Percentiles rank a stretch among this genome's conserved stretches.
Evolutionary conservation across 2,113 vertebrate genomes (phyloP).

Genomic region (Oxyruncus cristatus): DNA sequence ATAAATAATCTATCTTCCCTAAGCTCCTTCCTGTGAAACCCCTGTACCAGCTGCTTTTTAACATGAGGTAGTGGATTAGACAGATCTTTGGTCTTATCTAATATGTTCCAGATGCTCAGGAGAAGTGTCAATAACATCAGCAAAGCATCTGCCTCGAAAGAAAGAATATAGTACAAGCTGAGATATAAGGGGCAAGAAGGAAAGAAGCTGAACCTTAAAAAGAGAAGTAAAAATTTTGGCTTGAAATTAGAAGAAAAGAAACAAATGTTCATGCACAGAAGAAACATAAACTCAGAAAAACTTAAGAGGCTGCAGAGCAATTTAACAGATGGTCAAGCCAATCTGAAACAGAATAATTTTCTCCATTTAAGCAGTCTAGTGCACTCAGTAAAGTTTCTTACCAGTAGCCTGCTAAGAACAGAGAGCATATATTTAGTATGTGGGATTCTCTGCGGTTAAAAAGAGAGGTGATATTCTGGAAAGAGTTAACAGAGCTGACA

Average conservation of each 20-base stretch:
- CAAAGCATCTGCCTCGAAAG: constrained; percentile 37
- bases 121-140: constrained; percentile 45
- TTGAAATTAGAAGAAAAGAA: neutral
- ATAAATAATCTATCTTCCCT: constrained; percentile 49
- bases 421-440: neutral
- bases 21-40: constrained; percentile 39
- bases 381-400: neutral
- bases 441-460: neutral
- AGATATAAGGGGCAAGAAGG: neutral
- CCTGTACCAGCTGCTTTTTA: constrained; percentile 54
- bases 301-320: neutral
- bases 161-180: neutral
- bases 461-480: neutral
- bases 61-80: constrained; percentile 43
- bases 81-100: constrained; percentile 44
- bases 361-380: neutral
- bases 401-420: neutral
- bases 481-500: constrained; percentile 51
- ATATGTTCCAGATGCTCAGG: constrained; percentile 31
- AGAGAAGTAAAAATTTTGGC: neutral
- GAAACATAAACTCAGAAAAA: neutral
- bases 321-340: neutral
- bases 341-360: neutral
- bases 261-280: neutral
- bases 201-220: neutral